phyloP scores from a whole-genome alignment of 2,797 vertebrate species.

The Pyrocephalus nanus region DNA sequence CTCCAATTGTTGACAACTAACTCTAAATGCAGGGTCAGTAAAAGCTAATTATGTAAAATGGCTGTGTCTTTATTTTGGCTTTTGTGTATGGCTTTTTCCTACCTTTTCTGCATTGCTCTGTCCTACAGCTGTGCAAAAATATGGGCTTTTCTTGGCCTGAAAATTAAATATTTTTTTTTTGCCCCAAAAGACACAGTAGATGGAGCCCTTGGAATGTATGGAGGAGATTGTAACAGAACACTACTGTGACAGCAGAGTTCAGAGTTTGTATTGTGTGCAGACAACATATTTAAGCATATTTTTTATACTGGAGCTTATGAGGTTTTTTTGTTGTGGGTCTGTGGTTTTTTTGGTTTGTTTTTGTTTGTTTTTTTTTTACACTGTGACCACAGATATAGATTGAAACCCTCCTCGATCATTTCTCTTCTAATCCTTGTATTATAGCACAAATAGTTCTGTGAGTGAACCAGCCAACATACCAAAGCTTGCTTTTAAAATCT shows the following conservation, averaged over 20 bases:
- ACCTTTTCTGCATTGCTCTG: not conserved
- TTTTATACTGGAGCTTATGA: constrained; percentile 41
- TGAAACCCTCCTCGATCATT: not conserved
- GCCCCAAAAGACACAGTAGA: not conserved
- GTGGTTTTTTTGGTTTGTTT: not conserved
- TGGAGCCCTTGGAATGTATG: not conserved
- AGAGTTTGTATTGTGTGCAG: not conserved
- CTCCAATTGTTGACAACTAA: not conserved
- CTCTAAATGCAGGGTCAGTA: not conserved
- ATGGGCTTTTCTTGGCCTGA: not conserved
- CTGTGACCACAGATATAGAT: constrained; percentile 18
- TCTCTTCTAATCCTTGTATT: not conserved
- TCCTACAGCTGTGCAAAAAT: not conserved
- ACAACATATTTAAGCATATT: not conserved
- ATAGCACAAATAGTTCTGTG: not conserved
- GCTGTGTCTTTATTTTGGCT: not conserved
- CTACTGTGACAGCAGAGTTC: not conserved
- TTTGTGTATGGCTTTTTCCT: not conserved
- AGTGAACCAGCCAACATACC: not conserved
- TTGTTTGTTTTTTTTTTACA: not conserved
- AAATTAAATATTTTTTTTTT: not conserved
- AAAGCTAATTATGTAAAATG: not conserved
- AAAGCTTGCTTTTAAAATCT: not conserved
- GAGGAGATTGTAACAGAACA: not conserved
- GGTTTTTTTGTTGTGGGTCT: not conserved